Evolutionary conservation across 23 tunicate species (phyloP).

Genomic region (Oikopleura albicans): DNA sequence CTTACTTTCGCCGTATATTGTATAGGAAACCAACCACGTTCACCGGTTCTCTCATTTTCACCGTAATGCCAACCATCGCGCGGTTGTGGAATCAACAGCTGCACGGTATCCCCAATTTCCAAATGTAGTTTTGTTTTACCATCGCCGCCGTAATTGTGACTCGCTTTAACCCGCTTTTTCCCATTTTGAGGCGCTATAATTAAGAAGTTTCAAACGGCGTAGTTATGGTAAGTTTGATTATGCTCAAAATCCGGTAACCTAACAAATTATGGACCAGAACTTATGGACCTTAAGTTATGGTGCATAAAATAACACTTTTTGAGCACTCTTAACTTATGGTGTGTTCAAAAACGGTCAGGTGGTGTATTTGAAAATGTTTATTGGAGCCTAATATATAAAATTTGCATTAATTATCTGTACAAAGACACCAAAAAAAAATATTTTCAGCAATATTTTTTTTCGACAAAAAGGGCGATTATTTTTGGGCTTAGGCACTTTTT

Average conservation of each 20-base stretch:
- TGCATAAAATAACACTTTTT: no score
- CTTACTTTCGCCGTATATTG: conserved; percentile 4
- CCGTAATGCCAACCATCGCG: conserved; percentile 40
- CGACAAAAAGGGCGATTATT: no score
- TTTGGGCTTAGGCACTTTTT: no score
- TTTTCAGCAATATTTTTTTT: neutral
- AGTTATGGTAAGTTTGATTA: no score
- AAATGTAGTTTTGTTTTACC: neutral
- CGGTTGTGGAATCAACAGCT: conserved; percentile 26
- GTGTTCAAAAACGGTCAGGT: no score
- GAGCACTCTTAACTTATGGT: no score
- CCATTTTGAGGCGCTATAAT: neutral
- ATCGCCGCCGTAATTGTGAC: conserved; percentile 4
- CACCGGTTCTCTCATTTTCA: conserved; percentile 23
- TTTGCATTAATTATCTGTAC: neutral
- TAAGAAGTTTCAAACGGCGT: no score
- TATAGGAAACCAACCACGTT: conserved; percentile 25
- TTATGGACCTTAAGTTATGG: no score
- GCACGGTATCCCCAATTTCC: conserved; percentile 18
- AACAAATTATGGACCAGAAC: no score
- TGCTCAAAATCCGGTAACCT: no score
- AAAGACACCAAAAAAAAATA: neutral
- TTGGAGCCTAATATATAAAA: no score
- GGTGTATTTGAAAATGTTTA: no score
- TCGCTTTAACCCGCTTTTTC: neutral